These are phyloP conservation scores for Sebastolobus altivelis DNA, from an alignment of 2,797 vertebrate species.

Conservation along the genomic window DNA sequence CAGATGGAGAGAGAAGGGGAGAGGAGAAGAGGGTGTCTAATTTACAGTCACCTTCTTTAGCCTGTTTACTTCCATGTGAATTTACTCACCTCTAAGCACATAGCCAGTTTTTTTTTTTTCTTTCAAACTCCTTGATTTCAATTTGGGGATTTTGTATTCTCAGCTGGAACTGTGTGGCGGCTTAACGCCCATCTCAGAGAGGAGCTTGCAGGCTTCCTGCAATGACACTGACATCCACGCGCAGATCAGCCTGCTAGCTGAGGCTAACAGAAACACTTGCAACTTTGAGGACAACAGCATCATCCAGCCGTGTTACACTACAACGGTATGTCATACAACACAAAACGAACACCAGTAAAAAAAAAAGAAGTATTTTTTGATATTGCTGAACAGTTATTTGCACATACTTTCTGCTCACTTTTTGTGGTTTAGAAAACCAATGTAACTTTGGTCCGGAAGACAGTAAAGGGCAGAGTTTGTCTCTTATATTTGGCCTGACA, in stretches of 20 bases:
- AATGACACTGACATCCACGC: slow-evolving; percentile 78
- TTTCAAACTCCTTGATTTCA: slow-evolving; percentile 3
- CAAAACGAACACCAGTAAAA: background rate
- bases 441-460: background rate
- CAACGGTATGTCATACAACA: slow-evolving; percentile 69
- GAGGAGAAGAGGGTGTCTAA: slow-evolving; percentile 71
- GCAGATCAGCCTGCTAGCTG: slow-evolving; percentile 75
- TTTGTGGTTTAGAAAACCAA: slow-evolving; percentile 4
- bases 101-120: background rate
- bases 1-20: slow-evolving; percentile 70
- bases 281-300: slow-evolving; percentile 67
- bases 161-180: slow-evolving; percentile 81
- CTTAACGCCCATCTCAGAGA: slow-evolving; percentile 77
- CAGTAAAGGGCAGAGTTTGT: background rate
- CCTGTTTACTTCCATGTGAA: slow-evolving; percentile 46
- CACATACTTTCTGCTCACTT: background rate
- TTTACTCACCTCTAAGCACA: slow-evolving; percentile 25
- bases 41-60: slow-evolving; percentile 69
- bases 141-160: slow-evolving; percentile 19
- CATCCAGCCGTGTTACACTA: slow-evolving; percentile 43
- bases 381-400: background rate
- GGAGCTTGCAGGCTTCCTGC: slow-evolving; percentile 65
- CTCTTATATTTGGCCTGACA: background rate
- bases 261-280: slow-evolving; percentile 53
- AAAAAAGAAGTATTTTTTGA: background rate